These are phyloP conservation scores for Donacobius atricapilla DNA, from an alignment of 2,113 vertebrate genomes.

Conservation along the genomic window DNA sequence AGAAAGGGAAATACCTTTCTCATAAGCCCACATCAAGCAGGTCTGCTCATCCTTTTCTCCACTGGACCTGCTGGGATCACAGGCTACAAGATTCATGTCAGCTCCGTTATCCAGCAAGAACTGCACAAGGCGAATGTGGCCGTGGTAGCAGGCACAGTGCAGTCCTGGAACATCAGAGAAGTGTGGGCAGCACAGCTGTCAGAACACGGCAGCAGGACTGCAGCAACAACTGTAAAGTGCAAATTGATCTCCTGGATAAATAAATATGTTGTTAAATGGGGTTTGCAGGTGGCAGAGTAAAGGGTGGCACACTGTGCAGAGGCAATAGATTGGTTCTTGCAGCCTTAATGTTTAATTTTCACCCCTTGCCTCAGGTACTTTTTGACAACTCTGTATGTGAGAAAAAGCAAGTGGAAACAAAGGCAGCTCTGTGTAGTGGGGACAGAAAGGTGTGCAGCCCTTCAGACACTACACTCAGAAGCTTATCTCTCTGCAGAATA, in stretches of 20 bases:
- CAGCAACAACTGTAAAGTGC: background rate
- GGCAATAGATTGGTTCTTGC: background rate
- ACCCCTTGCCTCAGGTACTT: background rate
- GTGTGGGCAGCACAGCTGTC: background rate
- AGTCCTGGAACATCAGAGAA: slow-evolving; percentile 72
- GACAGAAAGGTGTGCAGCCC: background rate
- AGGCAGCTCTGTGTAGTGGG: background rate
- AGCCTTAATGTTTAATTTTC: background rate
- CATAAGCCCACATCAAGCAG: slow-evolving; percentile 98
- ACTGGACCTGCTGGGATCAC: slow-evolving; percentile 93
- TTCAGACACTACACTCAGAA: background rate
- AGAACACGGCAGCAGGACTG: background rate
- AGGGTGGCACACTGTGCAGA: background rate
- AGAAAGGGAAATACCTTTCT: slow-evolving; percentile 82
- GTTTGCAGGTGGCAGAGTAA: background rate
- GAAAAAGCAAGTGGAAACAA: background rate
- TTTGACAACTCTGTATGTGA: background rate
- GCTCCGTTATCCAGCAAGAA: slow-evolving; percentile 90
- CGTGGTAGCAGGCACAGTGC: slow-evolving; percentile 92
- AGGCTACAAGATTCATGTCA: slow-evolving; percentile 95
- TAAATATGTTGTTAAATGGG: background rate
- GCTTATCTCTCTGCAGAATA: background rate
- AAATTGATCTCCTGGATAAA: background rate
- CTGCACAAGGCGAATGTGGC: slow-evolving; percentile 91
- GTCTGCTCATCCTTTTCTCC: slow-evolving; percentile 97